Evolutionary conservation across 2,888 invertebrate species (phyloP), one percentile per base, ranked within the genome.

Genomic region (Phyllotreta striolata): DNA sequence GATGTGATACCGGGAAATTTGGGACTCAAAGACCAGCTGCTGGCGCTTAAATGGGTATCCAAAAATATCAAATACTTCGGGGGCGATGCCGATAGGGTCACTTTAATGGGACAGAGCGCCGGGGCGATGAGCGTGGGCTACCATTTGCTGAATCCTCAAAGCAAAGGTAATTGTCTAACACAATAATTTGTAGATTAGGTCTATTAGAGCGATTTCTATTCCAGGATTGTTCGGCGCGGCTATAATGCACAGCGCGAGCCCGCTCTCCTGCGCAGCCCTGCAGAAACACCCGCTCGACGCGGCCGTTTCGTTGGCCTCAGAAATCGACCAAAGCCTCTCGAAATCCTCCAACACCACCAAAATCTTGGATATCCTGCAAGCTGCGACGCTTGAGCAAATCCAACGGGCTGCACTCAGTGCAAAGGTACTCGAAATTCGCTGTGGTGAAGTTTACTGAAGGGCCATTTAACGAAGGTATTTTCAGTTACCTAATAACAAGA

Each of bases 141-240:
- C 39, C 52, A 52, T 8, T 13, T 52, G 0, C 12, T 52, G n/a
- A 39, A 52, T 52, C 39, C 39, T 38, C 10, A 12, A 52, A 52
- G 34, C 10, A n/a, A 6, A 52, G 52, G 52, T 52, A 52, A 47
- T 10, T 12, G 10, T 44, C 3, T 2, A 3, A 13, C 6, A 44
- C 10, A 2, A 13, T 14, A 13, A 24, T 12, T 41, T 41, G 2
- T 47, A 2, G 34, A 10, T 6, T 44, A 44, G 1, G 1, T 52
- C 1, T 34, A 6, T n/a, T n/a, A n/a, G n/a, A n/a, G n/a, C n/a
- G n/a, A n/a, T n/a, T n/a, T 52, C n/a, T 8, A 12, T 46, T 62
- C 7, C n/a, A 62, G 62, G 62, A 9, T 43, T 57, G 34, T 56
- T 56, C n/a, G 51, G 62, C 8, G 62, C 56, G 4, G 62, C 56